Percentiles rank a stretch among this genome's conserved stretches.
Evolutionary conservation across 2,797 vertebrate genomes (phyloP).

Genomic region (Alca torda): DNA sequence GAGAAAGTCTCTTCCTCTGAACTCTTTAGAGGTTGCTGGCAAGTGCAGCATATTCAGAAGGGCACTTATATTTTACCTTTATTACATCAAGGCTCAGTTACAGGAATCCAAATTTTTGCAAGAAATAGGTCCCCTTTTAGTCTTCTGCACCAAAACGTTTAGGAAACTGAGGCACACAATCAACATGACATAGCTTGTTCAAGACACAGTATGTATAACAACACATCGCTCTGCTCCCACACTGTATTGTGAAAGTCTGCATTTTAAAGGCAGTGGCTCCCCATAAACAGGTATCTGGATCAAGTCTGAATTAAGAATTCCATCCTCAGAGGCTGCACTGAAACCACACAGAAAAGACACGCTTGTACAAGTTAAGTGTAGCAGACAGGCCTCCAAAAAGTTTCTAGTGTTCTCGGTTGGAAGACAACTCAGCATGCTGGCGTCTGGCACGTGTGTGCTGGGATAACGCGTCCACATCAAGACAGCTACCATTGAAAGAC

Average conservation of each 20-base stretch:
- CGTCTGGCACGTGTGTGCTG: background rate
- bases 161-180: background rate
- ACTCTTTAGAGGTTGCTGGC: background rate
- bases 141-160: background rate
- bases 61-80: background rate
- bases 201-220: background rate
- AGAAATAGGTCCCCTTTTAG: background rate
- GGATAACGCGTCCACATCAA: background rate
- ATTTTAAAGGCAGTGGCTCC: background rate
- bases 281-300: background rate
- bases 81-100: background rate
- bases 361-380: background rate
- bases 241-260: background rate
- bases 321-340: background rate
- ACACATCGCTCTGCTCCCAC: background rate
- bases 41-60: background rate
- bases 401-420: background rate
- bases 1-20: background rate
- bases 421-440: background rate
- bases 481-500: background rate
- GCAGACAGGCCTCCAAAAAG: background rate
- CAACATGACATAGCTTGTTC: background rate
- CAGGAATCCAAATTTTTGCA: background rate
- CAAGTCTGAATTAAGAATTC: background rate
- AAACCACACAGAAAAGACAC: background rate